Conservation (phyloP, 2,113 vertebrate genomes). For the Apteryx mantelli region DNA sequence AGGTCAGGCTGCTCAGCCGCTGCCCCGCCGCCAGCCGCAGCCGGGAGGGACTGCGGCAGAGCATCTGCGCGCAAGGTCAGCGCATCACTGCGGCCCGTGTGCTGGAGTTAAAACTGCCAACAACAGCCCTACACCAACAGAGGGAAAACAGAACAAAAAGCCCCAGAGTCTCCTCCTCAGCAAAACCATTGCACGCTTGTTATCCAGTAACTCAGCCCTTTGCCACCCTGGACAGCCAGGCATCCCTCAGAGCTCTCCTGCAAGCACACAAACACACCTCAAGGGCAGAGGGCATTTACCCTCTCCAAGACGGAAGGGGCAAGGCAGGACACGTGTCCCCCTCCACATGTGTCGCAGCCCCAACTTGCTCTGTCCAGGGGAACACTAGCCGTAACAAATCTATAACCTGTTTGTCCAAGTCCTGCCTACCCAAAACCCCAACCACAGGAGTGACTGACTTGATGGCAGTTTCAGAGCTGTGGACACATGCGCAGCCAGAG, state of each 20-base stretch:
- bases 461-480: neutral
- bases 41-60: neutral
- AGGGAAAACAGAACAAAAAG: neutral
- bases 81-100: neutral
- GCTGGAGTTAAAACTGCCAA: neutral
- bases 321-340: neutral
- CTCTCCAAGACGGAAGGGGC: neutral
- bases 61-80: neutral
- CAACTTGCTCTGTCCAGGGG: too few relatives aligned
- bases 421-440: neutral
- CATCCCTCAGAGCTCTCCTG: accelerated
- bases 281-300: neutral
- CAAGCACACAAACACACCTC: neutral
- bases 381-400: neutral
- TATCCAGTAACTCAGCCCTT: neutral
- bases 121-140: accelerated
- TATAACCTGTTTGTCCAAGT: neutral
- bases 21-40: accelerated
- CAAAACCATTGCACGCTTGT: neutral
- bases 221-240: accelerated
- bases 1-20: neutral
- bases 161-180: neutral
- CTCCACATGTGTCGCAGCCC: neutral
- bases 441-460: neutral
- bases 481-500: neutral